Conservation (phyloP, 1,140 invertebrate genomes). For the Zaprionus africanus region DNA sequence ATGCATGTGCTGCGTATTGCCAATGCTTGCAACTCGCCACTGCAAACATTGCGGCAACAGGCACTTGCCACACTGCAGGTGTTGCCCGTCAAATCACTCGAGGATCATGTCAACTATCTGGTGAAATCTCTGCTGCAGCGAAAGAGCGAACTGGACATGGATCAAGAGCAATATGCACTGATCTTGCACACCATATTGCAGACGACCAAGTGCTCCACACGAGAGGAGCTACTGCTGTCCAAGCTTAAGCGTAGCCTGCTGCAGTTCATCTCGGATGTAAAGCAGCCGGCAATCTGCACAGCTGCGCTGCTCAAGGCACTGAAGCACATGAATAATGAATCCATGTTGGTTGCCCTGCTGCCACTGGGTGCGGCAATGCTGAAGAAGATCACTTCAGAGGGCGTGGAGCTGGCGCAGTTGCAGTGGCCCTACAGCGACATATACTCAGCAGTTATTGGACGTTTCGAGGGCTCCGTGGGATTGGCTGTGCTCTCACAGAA, state of each 20-base stretch:
- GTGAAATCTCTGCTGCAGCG: constrained; percentile 72
- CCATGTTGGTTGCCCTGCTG: constrained; percentile 83
- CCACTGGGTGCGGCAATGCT: constrained; percentile 67
- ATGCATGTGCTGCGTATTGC: constrained; percentile 63
- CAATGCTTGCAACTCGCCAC: constrained; percentile 52
- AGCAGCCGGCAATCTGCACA: constrained; percentile 49
- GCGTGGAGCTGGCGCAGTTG: constrained; percentile 50
- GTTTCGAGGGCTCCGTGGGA: constrained; percentile 57
- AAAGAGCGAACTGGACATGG: constrained; percentile 86
- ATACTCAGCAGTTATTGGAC: constrained; percentile 59
- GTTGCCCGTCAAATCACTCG: constrained; percentile 23
- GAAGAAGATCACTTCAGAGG: constrained; percentile 17
- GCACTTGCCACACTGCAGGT: constrained; percentile 56
- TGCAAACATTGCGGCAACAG: constrained; percentile 81
- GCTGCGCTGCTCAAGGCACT: constrained; percentile 84
- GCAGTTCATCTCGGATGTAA: constrained; percentile 41
- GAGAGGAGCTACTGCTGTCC: constrained; percentile 45
- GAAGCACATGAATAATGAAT: constrained; percentile 85
- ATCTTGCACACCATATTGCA: constrained; percentile 85
- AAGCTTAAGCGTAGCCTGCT: constrained; percentile 47
- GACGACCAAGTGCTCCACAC: constrained; percentile 16
- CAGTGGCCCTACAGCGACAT: constrained; percentile 64
- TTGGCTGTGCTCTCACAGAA: constrained; percentile 43
- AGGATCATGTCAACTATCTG: constrained; percentile 42
- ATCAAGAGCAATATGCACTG: constrained; percentile 87